Evolutionary conservation across 2,113 vertebrate genomes (phyloP).

Genomic region (Ciconia stormi): DNA sequence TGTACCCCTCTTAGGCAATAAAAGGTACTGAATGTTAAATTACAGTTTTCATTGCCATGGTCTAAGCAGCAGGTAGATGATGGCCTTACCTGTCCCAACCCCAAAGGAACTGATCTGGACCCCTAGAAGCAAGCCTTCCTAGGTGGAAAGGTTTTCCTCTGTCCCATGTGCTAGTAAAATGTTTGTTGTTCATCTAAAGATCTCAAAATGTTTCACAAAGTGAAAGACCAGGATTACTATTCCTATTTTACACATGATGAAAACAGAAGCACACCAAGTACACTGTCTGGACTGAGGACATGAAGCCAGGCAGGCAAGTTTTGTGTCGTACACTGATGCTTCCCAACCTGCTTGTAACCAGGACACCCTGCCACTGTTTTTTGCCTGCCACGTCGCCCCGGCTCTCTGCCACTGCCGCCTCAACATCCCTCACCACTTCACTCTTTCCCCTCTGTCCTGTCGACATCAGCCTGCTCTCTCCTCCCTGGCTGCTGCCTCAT

Average conservation of each 20-base stretch:
- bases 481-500: neutral
- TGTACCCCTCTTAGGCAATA: neutral
- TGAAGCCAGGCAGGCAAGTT: neutral
- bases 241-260: neutral
- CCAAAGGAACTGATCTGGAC: neutral
- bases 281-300: neutral
- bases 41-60: neutral
- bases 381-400: fast-evolving
- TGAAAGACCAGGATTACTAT: neutral
- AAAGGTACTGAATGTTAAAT: neutral
- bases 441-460: neutral
- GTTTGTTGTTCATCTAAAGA: neutral
- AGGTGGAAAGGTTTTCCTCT: neutral
- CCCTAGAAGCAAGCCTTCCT: neutral
- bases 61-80: neutral
- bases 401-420: neutral
- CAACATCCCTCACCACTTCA: neutral
- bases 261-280: neutral
- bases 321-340: neutral
- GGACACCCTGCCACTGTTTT: neutral
- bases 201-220: neutral
- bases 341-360: neutral
- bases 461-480: neutral
- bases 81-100: neutral
- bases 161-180: neutral